These are phyloP conservation scores for Plectrocnemia conspersa DNA, from an alignment of 1,140 invertebrate genomes.

Conservation along the genomic window DNA sequence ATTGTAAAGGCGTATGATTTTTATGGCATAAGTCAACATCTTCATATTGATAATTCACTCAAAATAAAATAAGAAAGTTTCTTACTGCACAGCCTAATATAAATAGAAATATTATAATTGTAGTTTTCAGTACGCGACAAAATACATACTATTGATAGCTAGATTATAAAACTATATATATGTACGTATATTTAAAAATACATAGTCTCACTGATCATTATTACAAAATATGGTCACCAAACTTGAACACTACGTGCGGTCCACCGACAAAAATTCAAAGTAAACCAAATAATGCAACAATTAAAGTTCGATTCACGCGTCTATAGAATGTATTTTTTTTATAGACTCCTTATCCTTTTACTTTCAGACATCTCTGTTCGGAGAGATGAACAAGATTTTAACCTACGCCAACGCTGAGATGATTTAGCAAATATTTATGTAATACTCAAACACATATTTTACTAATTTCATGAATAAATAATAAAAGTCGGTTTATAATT, in stretches of 20 bases:
- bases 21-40: neutral
- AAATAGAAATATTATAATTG: neutral
- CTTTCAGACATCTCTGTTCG: slow-evolving; percentile 18
- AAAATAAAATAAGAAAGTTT: neutral
- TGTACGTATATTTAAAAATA: too few species aligned
- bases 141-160: neutral
- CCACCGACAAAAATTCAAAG: slow-evolving; percentile 12
- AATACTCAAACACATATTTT: too few species aligned
- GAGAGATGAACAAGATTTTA: neutral
- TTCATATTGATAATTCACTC: slow-evolving; percentile 3
- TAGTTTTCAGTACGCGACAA: neutral
- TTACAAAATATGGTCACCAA: neutral
- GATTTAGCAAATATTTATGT: too few species aligned
- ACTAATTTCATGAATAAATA: too few species aligned
- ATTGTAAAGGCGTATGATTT: too few species aligned
- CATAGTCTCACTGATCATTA: neutral
- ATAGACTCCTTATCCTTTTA: slow-evolving; percentile 17
- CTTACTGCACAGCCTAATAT: neutral
- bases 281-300: slow-evolving; percentile 23
- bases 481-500: too few species aligned
- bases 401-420: too few species aligned
- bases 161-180: too few species aligned
- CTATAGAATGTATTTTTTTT: slow-evolving; percentile 9
- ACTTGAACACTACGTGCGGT: slow-evolving; percentile 10
- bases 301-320: slow-evolving; percentile 21